These are phyloP conservation scores for Petrocephalus microphthalmus DNA, from an alignment of 2,113 vertebrate genomes.

Conservation along the genomic window DNA sequence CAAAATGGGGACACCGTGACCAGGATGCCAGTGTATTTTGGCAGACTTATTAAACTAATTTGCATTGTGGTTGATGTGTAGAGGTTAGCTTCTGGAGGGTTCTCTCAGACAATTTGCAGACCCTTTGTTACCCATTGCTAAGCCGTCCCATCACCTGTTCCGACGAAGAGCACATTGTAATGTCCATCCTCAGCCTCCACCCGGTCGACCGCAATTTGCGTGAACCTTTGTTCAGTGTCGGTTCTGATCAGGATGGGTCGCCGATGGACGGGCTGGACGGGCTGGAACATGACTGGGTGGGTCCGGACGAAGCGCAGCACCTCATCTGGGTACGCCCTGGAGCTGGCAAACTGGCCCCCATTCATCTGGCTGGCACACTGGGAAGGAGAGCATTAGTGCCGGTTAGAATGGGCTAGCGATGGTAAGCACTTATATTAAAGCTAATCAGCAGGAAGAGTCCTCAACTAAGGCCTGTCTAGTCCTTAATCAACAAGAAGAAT, in stretches of 20 bases:
- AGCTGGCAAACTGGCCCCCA: slow-evolving; percentile 75
- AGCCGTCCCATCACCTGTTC: slow-evolving; percentile 70
- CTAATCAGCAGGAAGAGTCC: not conserved
- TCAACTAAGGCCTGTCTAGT: not conserved
- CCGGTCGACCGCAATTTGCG: slow-evolving; percentile 85
- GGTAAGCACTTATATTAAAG: slow-evolving; percentile 2
- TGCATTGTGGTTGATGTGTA: not conserved
- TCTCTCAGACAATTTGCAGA: not conserved
- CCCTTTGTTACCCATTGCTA: not conserved
- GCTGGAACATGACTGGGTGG: slow-evolving; percentile 85
- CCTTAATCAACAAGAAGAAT: not conserved
- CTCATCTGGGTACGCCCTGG: slow-evolving; percentile 90
- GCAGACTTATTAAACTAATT: not conserved
- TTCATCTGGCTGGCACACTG: slow-evolving; percentile 96
- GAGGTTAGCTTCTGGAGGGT: not conserved
- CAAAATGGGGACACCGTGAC: not conserved
- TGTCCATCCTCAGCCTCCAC: slow-evolving; percentile 94
- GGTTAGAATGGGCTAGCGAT: not conserved
- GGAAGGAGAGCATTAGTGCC: not conserved
- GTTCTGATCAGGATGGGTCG: slow-evolving; percentile 82
- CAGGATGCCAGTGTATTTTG: not conserved
- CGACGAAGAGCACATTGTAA: slow-evolving; percentile 92
- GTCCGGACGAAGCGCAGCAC: slow-evolving; percentile 82
- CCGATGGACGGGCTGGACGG: slow-evolving; percentile 78
- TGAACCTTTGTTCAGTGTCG: slow-evolving; percentile 78